A percentile compares a stretch with the other conserved stretches of the same genome.
These are phyloP conservation scores for Eumaeus atala DNA, from an alignment of 1,140 invertebrate species.

Conservation along the genomic window DNA sequence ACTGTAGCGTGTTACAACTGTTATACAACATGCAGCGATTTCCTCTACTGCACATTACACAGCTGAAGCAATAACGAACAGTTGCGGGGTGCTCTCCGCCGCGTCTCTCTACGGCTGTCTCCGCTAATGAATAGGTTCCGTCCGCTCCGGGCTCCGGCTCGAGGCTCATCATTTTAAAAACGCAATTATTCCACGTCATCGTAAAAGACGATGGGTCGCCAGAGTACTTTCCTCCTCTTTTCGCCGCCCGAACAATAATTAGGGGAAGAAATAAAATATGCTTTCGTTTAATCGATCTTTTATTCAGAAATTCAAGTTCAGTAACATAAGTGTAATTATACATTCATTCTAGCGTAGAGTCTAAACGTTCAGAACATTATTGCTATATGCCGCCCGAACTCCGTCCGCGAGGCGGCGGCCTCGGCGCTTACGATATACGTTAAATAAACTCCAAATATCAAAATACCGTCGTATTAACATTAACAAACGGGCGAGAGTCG, in stretches of 20 bases:
- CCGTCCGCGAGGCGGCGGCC: slow-evolving; percentile 13
- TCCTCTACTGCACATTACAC: too few relatives aligned
- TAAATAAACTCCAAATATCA: slow-evolving; percentile 61
- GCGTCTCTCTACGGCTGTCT: too few relatives aligned
- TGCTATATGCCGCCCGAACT: slow-evolving; percentile 31
- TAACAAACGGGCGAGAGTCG: slow-evolving; percentile 39
- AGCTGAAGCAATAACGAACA: too few relatives aligned
- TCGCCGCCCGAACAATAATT: not conserved
- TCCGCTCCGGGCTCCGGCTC: not conserved
- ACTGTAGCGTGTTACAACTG: too few relatives aligned
- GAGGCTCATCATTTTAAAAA: not conserved
- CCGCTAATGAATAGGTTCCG: not conserved
- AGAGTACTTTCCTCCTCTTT: not conserved
- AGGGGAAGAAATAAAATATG: slow-evolving; percentile 1
- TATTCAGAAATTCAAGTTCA: slow-evolving; percentile 60
- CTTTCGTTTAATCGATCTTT: slow-evolving; percentile 32
- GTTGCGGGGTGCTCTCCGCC: too few relatives aligned
- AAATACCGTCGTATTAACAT: slow-evolving; percentile 43
- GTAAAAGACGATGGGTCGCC: not conserved
- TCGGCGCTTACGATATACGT: slow-evolving; percentile 23
- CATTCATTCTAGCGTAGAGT: slow-evolving; percentile 64
- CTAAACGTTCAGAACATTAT: slow-evolving; percentile 49
- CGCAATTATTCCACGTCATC: not conserved
- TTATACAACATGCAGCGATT: too few relatives aligned
- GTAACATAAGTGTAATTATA: slow-evolving; percentile 64